phyloP scores from a whole-genome alignment of 2,797 vertebrate genomes.

The Bradypodion ventrale region DNA sequence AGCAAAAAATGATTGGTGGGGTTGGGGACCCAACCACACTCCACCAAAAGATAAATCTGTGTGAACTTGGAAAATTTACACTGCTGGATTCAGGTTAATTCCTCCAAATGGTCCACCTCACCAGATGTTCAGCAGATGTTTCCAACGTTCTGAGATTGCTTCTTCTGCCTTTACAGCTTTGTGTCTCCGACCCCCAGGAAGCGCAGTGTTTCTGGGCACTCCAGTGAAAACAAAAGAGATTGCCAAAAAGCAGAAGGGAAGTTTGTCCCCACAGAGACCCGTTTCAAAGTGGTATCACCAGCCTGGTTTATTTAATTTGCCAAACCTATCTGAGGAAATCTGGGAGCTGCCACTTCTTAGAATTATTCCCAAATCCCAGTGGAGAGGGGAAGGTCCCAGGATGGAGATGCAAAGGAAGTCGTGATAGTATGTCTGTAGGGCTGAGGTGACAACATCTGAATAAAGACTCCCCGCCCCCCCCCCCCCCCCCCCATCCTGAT shows the following conservation, averaged over 20 bases:
- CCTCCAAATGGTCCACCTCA: neutral
- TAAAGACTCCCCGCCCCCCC: neutral
- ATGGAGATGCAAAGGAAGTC: neutral
- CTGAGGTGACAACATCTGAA: neutral
- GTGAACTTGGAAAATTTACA: neutral
- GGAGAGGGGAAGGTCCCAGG: neutral
- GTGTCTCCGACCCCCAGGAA: neutral
- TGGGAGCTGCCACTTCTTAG: neutral
- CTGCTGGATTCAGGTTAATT: neutral
- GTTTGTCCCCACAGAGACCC: neutral
- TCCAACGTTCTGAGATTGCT: neutral
- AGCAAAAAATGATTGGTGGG: neutral
- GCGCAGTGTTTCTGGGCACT: neutral
- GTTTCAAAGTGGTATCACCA: neutral
- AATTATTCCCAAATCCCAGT: neutral
- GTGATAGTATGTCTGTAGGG: neutral
- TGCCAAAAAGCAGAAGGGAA: neutral
- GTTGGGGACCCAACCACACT: neutral
- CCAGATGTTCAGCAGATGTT: no score
- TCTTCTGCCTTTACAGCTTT: neutral
- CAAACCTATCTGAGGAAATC: neutral
- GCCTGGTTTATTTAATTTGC: neutral
- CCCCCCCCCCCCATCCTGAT: conserved; percentile 9
- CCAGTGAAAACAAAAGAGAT: neutral
- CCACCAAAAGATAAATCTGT: neutral